Conservation (phyloP, 2,888 invertebrate genomes). For the Nemotelus pantherinus region DNA sequence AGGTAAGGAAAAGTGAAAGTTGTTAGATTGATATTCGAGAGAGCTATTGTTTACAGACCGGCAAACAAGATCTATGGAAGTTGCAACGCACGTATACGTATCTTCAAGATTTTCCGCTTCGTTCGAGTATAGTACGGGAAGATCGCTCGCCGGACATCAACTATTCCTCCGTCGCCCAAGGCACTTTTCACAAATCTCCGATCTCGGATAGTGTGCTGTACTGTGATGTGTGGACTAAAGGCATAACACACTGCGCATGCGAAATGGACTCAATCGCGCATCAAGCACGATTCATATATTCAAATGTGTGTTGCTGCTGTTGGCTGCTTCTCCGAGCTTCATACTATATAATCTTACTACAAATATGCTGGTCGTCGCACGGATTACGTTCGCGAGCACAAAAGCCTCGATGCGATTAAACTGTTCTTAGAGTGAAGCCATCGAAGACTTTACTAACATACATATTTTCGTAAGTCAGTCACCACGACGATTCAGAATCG, state of each 20-base stretch:
- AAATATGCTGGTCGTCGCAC: constrained; percentile 5
- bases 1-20: constrained; percentile 29
- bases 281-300: background rate
- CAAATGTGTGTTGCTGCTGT: background rate
- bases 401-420: constrained; percentile 12
- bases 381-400: background rate
- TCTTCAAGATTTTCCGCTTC: background rate
- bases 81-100: background rate
- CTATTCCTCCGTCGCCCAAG: constrained; percentile 18
- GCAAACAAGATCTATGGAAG: constrained; percentile 1
- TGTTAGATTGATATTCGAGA: constrained; percentile 10
- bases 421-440: constrained; percentile 22
- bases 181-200: background rate
- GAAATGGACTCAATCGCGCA: constrained; percentile 32
- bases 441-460: constrained; percentile 18
- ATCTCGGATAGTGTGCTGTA: constrained; percentile 1
- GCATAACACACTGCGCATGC: constrained; percentile 37
- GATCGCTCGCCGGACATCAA: constrained; percentile 33
- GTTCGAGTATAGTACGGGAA: constrained; percentile 16
- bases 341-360: background rate
- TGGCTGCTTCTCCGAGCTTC: background rate
- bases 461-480: constrained; percentile 5
- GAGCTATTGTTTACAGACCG: constrained; percentile 23
- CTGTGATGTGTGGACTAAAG: background rate
- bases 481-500: background rate